These are phyloP conservation scores for Netelia fuscicornis DNA, from an alignment of 2,888 invertebrate species.

Conservation along the genomic window DNA sequence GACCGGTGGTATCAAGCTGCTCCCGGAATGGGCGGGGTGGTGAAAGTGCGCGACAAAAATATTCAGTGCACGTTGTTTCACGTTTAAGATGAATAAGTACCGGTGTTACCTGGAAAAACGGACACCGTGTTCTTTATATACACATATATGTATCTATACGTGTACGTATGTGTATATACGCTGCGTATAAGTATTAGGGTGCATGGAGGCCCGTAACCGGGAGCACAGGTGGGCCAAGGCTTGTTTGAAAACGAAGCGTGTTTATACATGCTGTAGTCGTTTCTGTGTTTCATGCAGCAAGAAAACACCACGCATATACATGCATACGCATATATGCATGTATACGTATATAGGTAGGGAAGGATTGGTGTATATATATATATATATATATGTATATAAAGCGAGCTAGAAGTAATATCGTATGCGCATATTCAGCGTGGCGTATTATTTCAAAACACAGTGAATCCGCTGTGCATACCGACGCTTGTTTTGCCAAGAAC, in stretches of 20 bases:
- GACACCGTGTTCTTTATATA: slow-evolving; percentile 67
- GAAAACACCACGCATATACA: slow-evolving; percentile 23
- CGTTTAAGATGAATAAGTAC: slow-evolving; percentile 72
- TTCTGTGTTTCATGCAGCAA: slow-evolving; percentile 35
- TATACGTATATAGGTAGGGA: slow-evolving; percentile 8
- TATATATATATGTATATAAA: slow-evolving; percentile 1
- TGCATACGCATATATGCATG: slow-evolving; percentile 9
- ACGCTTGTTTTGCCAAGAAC: slow-evolving; percentile 71
- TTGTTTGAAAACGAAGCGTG: slow-evolving; percentile 73
- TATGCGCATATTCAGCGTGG: slow-evolving; percentile 79
- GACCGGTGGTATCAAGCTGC: slow-evolving; percentile 17
- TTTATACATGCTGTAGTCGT: slow-evolving; percentile 42
- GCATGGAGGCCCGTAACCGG: slow-evolving; percentile 12
- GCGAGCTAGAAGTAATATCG: slow-evolving; percentile 74
- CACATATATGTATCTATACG: slow-evolving; percentile 27
- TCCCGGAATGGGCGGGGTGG: background rate
- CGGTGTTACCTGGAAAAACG: slow-evolving; percentile 70
- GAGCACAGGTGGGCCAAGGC: slow-evolving; percentile 69
- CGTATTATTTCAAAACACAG: slow-evolving; percentile 78
- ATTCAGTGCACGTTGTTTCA: slow-evolving; percentile 67
- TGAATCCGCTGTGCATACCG: slow-evolving; percentile 69
- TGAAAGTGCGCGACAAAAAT: slow-evolving; percentile 63
- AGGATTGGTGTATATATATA: background rate
- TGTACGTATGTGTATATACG: slow-evolving; percentile 47
- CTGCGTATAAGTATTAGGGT: slow-evolving; percentile 4